Conservation (phyloP, 2,797 vertebrate genomes). For the Sebastes goodei region DNA sequence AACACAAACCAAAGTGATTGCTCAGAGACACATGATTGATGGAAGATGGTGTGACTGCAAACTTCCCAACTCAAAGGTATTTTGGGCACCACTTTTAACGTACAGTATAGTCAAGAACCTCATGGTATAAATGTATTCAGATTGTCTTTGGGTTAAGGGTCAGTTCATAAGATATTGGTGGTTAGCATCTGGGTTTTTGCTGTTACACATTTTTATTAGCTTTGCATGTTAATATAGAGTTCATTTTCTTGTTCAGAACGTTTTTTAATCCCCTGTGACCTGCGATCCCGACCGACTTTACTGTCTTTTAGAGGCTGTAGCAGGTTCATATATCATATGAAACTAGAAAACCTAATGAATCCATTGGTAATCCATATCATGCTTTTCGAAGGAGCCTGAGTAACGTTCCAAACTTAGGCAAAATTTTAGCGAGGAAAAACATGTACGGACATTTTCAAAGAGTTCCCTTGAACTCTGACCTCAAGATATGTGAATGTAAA, state of each 20-base stretch:
- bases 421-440: too few species aligned
- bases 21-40: slow-evolving; percentile 99
- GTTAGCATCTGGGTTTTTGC: not conserved
- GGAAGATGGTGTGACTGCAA: slow-evolving; percentile 99
- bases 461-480: too few species aligned
- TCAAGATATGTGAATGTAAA: too few species aligned
- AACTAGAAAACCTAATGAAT: too few species aligned
- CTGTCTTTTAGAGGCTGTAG: too few species aligned
- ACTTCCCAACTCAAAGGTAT: slow-evolving; percentile 98
- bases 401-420: too few species aligned
- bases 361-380: too few species aligned
- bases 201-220: not conserved
- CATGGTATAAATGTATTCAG: not conserved
- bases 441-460: too few species aligned
- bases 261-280: too few species aligned
- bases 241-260: not conserved
- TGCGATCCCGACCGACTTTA: too few species aligned
- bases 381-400: too few species aligned
- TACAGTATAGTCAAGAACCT: not conserved
- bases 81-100: not conserved
- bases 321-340: too few species aligned
- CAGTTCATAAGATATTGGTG: not conserved
- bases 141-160: not conserved
- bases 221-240: not conserved
- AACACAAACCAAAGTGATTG: slow-evolving; percentile 97